Evolutionary conservation across 2,888 invertebrate genomes (phyloP), one percentile per base, ranked within the genome.

Genomic region (Chymomyza amoena): DNA sequence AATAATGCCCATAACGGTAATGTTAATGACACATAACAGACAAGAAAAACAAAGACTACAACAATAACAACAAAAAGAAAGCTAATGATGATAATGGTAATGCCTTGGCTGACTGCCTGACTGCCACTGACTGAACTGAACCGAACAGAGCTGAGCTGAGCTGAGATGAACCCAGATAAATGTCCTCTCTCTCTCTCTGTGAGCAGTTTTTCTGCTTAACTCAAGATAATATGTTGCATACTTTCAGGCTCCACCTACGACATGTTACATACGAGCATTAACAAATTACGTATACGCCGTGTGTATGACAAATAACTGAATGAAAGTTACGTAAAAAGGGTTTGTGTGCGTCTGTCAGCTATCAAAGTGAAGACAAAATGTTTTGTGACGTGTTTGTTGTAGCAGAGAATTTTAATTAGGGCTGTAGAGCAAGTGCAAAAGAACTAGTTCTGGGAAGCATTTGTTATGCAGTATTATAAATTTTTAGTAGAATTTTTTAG

Each of bases 1-100:
- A 68, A 82, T 84, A 82, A 75, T 80, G 73, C 50, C 73, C 83
- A 78, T 82, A 72, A 74, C 74, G 80, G 64, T 84, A 87, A 80
- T 76, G 80, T 78, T 84, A 81, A 78, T 82, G 85, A 76, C 76
- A 76, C 66, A 63, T 69, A 15, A 52, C 65, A 32, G 9, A 62
- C 54, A 56, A 45, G 45, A 18, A 45, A 4, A 32, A 16, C 68
- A 66, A 61, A 6, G 61, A 59, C 20, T 32, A 59, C 20, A 15
- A 59, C 59, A 59, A 32, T 32, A 32, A 32, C 32, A 32, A 59
- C 20, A 59, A 59, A 2, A 15, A 59, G 1, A 59, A 32, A 51
- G 70, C 61, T 61, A 64, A 68, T 67, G 69, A 73, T 70, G 57
- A 72, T 77, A 70, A 79, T 62, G 57, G 16, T 36, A 65, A 63